phyloP scores from a whole-genome alignment of 2,888 invertebrate species.

The Chorisops tibialis region DNA sequence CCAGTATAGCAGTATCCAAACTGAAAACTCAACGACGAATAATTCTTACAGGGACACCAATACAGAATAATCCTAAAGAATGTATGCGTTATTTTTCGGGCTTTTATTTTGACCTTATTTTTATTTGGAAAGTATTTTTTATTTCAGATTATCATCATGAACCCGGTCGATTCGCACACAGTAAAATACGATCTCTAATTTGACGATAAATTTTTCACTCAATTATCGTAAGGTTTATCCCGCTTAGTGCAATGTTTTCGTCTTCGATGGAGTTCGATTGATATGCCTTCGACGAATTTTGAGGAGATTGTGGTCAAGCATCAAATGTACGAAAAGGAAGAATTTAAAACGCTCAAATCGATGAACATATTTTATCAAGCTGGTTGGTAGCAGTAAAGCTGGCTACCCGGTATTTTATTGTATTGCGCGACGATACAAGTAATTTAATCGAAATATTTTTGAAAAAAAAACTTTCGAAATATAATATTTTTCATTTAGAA shows the following conservation, averaged over 20 bases:
- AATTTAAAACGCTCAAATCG: constrained; percentile 92
- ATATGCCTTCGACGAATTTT: constrained; percentile 95
- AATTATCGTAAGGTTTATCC: constrained; percentile 20
- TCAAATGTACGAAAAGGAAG: constrained; percentile 97
- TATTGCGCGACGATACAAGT: constrained; percentile 95
- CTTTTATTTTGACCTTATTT: too few species aligned
- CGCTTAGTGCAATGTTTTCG: constrained; percentile 54
- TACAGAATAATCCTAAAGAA: constrained; percentile 86
- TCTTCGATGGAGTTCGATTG: constrained; percentile 91
- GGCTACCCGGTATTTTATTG: constrained; percentile 96
- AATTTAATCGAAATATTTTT: constrained; percentile 45
- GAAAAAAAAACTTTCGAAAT: too few species aligned
- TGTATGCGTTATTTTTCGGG: constrained; percentile 56
- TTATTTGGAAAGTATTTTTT: too few species aligned
- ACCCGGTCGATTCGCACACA: constrained; percentile 94
- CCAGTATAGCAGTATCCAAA: constrained; percentile 69
- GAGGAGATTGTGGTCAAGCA: constrained; percentile 97
- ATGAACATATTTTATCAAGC: constrained; percentile 92
- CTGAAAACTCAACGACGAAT: constrained; percentile 72
- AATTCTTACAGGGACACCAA: constrained; percentile 85
- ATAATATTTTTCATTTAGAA: constrained; percentile 53
- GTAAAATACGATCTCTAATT: constrained; percentile 53
- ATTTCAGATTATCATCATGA: too few species aligned
- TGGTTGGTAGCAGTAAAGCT: constrained; percentile 85
- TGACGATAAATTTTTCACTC: constrained; percentile 1